Percentiles rank a stretch among this genome's conserved stretches.
These are phyloP conservation scores for Endomychus coccineus DNA, from an alignment of 2,888 invertebrate species.

Conservation along the genomic window DNA sequence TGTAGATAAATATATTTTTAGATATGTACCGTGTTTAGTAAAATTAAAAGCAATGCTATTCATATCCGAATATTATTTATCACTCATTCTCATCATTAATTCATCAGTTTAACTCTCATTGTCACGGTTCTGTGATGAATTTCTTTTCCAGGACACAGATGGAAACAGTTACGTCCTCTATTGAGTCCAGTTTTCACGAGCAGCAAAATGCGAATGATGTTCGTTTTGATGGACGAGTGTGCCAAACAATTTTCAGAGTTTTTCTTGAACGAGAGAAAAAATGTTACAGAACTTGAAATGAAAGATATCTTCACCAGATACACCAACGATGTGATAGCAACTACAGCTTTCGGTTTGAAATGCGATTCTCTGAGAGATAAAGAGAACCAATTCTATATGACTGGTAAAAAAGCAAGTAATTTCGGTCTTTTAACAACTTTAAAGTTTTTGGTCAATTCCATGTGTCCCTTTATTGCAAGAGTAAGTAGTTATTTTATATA, in stretches of 20 bases:
- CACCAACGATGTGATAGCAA: constrained; percentile 53
- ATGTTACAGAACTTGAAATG: constrained; percentile 37
- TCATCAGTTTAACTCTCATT: too few relatives aligned
- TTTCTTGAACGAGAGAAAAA: constrained; percentile 21
- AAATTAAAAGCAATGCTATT: too few relatives aligned
- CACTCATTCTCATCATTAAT: too few relatives aligned
- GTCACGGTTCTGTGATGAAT: too few relatives aligned
- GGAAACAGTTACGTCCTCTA: constrained; percentile 30
- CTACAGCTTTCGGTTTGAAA: constrained; percentile 48
- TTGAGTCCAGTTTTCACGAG: constrained; percentile 31
- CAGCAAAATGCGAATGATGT: constrained; percentile 32
- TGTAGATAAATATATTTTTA: too few relatives aligned
- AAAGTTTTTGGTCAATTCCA: too few relatives aligned
- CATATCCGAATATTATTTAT: too few relatives aligned
- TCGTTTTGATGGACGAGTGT: constrained; percentile 26
- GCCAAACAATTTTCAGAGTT: constrained; percentile 22
- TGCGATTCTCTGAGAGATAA: constrained; percentile 48
- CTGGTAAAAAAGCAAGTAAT: too few relatives aligned
- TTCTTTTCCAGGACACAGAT: constrained; percentile 19
- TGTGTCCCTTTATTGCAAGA: too few relatives aligned
- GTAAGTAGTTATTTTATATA: too few relatives aligned
- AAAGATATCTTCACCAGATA: constrained; percentile 48
- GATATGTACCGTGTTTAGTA: too few relatives aligned
- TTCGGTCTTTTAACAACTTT: too few relatives aligned
- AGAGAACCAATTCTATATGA: constrained; percentile 47